Evolutionary conservation across 2,797 vertebrate genomes (phyloP), one percentile per base, ranked within the genome.

Genomic region (Enoplosus armatus): DNA sequence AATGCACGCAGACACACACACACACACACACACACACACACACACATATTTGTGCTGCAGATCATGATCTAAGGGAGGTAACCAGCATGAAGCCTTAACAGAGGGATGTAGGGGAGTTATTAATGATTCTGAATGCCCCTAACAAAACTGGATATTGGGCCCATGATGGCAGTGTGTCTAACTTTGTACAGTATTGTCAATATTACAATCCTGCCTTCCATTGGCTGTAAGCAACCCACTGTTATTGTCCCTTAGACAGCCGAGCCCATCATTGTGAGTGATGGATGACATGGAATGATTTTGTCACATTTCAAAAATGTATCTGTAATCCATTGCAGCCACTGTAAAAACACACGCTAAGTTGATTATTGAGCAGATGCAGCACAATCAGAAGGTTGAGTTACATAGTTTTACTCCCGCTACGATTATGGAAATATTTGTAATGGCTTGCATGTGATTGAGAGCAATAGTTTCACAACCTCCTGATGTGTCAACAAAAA

Each of bases 261-360:
- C 35, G 3, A 53, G 31, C 53, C 47, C 58, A 29, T 72, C 45
- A 37, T 39, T 14, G 5, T 24, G 54, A 77, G 37, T 45, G 50
- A 77, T 48, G 47, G 51, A 63, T 63, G 56, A 75, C 45, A 55
- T 72, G 59, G 47, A 69, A 60, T 35, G 58, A 26, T 60, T 70
- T 33, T 48, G 69, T 73, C 60, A 31, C 12, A 15, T 71, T 63
- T 75, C 29, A 82, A 59, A 82, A 66, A 63, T 50, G 54, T 37
- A 66, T 58, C 53, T 37, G 10, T 74, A 55, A 81, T 67, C 55
- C 8, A 56, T 73, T 61, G n/a, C 64, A 70, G 59, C n/a, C 41
- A 7, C 56, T 43, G 31, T 55, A 24, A 70, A 71, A 64, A 68
- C 26, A 48, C 47, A 64, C 8, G 39, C 8, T 16, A 45, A 31